A percentile compares a stretch with the other conserved stretches of the same genome.
These are phyloP conservation scores for Zaprionus lachaisei DNA, from an alignment of 1,140 invertebrate genomes.

Conservation along the genomic window DNA sequence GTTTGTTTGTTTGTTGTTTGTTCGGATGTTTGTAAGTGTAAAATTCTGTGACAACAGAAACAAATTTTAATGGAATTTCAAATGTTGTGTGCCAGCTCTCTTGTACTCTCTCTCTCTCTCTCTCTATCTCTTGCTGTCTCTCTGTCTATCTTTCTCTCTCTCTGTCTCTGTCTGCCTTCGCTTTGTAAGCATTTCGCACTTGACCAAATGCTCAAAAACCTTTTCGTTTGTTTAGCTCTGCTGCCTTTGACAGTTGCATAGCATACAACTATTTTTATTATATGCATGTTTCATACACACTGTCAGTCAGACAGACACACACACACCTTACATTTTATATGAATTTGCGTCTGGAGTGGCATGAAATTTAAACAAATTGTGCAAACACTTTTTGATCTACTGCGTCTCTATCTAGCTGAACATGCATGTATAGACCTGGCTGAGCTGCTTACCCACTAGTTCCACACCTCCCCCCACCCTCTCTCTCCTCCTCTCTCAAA, in stretches of 20 bases:
- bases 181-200: constrained; percentile 60
- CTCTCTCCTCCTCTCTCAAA: constrained; percentile 20
- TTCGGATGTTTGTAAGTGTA: constrained; percentile 36
- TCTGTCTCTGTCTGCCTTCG: background rate
- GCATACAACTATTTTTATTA: constrained; percentile 48
- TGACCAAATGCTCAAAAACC: constrained; percentile 51
- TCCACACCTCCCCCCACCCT: background rate
- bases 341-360: constrained; percentile 63
- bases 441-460: constrained; percentile 12
- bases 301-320: constrained; percentile 12
- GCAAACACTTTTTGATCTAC: constrained; percentile 73
- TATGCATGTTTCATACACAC: constrained; percentile 41
- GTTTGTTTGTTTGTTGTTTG: constrained; percentile 9
- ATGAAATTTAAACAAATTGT: constrained; percentile 79
- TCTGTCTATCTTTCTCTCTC: background rate
- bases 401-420: background rate
- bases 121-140: background rate
- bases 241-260: constrained; percentile 59
- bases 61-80: constrained; percentile 81
- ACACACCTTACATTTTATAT: constrained; percentile 56
- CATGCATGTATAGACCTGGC: background rate
- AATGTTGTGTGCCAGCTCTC: constrained; percentile 41
- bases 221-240: constrained; percentile 39
- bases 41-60: constrained; percentile 61
- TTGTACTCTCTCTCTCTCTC: background rate